Evolutionary conservation across 2,888 invertebrate species (phyloP).

Genomic region (Pherbina coryleti): DNA sequence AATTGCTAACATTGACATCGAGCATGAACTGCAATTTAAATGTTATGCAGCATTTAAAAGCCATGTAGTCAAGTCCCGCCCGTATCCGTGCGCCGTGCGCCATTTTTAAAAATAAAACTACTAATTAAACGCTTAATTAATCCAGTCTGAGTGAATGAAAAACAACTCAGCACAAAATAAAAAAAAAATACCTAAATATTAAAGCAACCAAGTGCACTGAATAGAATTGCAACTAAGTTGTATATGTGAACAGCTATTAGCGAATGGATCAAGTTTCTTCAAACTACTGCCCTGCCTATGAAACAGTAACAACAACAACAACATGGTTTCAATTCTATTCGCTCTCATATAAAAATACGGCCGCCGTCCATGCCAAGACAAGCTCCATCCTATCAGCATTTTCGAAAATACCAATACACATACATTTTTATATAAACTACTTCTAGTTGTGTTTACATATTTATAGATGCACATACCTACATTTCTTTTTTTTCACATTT

Average conservation of each 20-base stretch:
- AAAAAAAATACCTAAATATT: not conserved
- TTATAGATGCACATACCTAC: not conserved
- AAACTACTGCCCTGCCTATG: not conserved
- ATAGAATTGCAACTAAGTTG: conserved; percentile 1
- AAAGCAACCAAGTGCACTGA: not conserved
- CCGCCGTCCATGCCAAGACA: not conserved
- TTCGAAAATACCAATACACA: conserved; percentile 14
- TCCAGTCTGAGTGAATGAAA: conserved; percentile 7
- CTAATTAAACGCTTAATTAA: conserved; percentile 35
- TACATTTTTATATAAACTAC: not conserved
- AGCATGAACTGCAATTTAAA: no score
- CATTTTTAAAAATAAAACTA: conserved; percentile 23
- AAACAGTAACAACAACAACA: conserved; percentile 6
- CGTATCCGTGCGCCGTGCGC: conserved; percentile 27
- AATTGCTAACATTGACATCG: no score
- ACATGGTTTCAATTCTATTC: conserved; percentile 30
- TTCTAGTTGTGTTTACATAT: not conserved
- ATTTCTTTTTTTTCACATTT: not conserved
- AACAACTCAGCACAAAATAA: conserved; percentile 6
- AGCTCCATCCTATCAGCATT: conserved; percentile 22
- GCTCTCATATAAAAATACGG: not conserved
- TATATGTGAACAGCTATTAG: not conserved
- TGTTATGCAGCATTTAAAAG: not conserved
- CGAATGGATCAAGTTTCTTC: conserved; percentile 18
- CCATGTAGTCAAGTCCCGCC: conserved; percentile 27